A percentile compares a stretch with the other conserved stretches of the same genome.
Conservation (phyloP, 1,140 invertebrate genomes). For the Drosophila orena region DNA sequence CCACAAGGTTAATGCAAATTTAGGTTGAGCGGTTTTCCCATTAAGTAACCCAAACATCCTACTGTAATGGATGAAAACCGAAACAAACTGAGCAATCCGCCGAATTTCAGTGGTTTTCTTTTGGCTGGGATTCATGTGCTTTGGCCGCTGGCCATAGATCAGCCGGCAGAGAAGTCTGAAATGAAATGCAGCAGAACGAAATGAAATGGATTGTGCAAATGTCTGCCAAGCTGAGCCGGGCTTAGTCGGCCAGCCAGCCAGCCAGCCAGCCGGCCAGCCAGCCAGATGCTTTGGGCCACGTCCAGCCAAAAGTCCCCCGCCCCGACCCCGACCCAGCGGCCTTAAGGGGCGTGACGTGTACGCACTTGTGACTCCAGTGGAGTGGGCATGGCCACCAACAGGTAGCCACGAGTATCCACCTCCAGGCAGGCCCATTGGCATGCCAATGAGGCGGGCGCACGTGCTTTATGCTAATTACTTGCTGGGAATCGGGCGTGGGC, state of each 20-base stretch:
- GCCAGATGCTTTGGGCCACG: slow-evolving; percentile 40
- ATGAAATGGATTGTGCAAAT: slow-evolving; percentile 74
- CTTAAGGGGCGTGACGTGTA: slow-evolving; percentile 51
- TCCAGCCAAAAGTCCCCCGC: slow-evolving; percentile 5
- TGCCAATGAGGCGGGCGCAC: slow-evolving; percentile 74
- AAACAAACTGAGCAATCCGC: neutral
- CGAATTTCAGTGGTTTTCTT: slow-evolving; percentile 25
- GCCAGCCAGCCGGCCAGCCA: neutral
- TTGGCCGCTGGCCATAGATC: slow-evolving; percentile 64
- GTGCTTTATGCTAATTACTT: slow-evolving; percentile 81
- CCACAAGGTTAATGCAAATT: too few relatives aligned
- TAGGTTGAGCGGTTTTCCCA: too few relatives aligned
- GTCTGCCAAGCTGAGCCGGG: slow-evolving; percentile 43
- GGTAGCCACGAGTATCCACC: slow-evolving; percentile 40
- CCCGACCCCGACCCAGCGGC: neutral
- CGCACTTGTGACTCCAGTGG: slow-evolving; percentile 63
- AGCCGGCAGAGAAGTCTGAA: slow-evolving; percentile 40
- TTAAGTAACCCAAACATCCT: too few relatives aligned
- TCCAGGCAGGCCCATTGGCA: slow-evolving; percentile 38
- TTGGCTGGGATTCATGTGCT: slow-evolving; percentile 54
- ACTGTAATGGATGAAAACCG: slow-evolving; percentile 20
- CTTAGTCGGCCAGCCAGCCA: slow-evolving; percentile 22
- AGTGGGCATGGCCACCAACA: slow-evolving; percentile 58
- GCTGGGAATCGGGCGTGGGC: slow-evolving; percentile 71
- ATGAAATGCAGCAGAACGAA: slow-evolving; percentile 56